phyloP scores from a whole-genome alignment of 2,113 vertebrate genomes.

The Petrocephalus zakoni region DNA sequence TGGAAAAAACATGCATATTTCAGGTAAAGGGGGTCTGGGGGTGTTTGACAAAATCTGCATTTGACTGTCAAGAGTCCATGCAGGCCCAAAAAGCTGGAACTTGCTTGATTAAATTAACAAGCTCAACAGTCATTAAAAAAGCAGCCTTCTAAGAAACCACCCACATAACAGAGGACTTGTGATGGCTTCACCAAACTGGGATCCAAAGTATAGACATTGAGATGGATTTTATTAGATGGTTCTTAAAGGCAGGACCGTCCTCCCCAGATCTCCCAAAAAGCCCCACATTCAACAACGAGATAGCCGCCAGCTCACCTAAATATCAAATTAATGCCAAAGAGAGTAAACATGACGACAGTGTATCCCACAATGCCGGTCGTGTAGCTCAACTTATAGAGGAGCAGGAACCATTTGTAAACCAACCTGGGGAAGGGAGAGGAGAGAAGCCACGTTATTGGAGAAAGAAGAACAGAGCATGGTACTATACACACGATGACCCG shows the following conservation, averaged over 20 bases:
- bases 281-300: not conserved
- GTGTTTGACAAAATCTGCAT: not conserved
- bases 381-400: slow-evolving; percentile 98
- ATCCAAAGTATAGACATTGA: not conserved
- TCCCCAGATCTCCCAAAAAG: not conserved
- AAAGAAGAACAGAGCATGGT: not conserved
- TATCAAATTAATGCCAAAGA: slow-evolving; percentile 91
- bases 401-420: slow-evolving; percentile 98
- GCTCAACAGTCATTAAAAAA: not conserved
- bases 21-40: not conserved
- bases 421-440: slow-evolving; percentile 58
- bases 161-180: not conserved
- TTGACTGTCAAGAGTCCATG: not conserved
- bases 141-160: not conserved
- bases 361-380: slow-evolving; percentile 90
- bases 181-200: not conserved
- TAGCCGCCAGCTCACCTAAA: slow-evolving; percentile 76
- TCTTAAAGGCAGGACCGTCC: not conserved
- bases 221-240: not conserved
- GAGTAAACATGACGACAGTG: slow-evolving; percentile 93
- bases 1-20: not conserved
- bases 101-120: not conserved
- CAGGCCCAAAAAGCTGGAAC: not conserved
- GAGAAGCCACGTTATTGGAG: slow-evolving; percentile 9
- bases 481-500: not conserved